phyloP scores from a whole-genome alignment of 2,888 invertebrate species.

The Brachyopa scutellaris region DNA sequence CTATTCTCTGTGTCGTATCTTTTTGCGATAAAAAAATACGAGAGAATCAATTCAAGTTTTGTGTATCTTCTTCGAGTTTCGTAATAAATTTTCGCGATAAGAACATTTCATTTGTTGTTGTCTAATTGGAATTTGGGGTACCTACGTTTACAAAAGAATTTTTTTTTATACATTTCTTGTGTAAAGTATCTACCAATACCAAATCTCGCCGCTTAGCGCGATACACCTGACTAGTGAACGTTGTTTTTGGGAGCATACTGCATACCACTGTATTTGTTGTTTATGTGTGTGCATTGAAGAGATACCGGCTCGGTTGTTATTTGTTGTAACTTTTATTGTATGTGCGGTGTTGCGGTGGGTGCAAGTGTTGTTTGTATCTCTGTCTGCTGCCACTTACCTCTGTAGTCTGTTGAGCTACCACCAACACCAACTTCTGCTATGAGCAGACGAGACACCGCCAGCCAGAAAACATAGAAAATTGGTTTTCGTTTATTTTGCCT shows the following conservation, averaged over 20 bases:
- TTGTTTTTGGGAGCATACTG: slow-evolving; percentile 4
- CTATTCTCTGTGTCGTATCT: no score
- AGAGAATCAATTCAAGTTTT: slow-evolving; percentile 32
- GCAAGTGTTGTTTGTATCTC: slow-evolving; percentile 33
- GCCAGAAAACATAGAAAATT: slow-evolving; percentile 11
- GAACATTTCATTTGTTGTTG: slow-evolving; percentile 34
- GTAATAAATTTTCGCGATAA: slow-evolving; percentile 45
- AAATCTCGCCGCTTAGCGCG: neutral
- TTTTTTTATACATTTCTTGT: slow-evolving; percentile 18
- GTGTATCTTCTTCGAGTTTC: slow-evolving; percentile 20
- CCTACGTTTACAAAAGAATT: slow-evolving; percentile 30
- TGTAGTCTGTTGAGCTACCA: neutral
- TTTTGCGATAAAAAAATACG: slow-evolving; percentile 15
- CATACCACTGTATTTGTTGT: slow-evolving; percentile 3
- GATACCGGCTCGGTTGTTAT: slow-evolving; percentile 64
- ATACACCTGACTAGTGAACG: slow-evolving; percentile 48
- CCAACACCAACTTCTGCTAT: neutral
- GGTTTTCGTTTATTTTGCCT: neutral
- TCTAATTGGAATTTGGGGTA: slow-evolving; percentile 69
- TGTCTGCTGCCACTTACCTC: slow-evolving; percentile 8
- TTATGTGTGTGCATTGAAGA: slow-evolving; percentile 30
- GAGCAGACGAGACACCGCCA: neutral
- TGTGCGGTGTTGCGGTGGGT: slow-evolving; percentile 40
- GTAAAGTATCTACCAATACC: slow-evolving; percentile 20
- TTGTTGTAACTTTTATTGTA: slow-evolving; percentile 34